Base-by-base conservation (phyloP, 2,888 invertebrate species). In the Aleiodes leptofemur region DNA sequence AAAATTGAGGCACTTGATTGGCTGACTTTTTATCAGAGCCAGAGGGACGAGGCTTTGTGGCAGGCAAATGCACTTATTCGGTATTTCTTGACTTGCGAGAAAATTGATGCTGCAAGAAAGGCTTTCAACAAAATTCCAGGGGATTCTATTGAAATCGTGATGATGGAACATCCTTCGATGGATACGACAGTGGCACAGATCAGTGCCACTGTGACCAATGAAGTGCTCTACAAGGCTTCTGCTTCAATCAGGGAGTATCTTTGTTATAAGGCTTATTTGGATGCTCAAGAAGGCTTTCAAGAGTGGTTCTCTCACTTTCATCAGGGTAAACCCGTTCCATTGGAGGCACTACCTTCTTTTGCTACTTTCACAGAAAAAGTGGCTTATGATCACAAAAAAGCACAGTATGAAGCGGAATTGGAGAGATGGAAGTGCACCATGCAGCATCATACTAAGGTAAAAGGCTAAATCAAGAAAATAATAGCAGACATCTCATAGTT, bases 21-120 rank as follows among this genome's bases (percentile, higher is more conserved):
- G 97, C 90, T 98, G 8, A 92, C 95, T 31, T 94, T 96, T 83
- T 94, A 96, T 84, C 92, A 93, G 13, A 91, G 93, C 66, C 97
- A 97, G 89, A 90, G 94, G 56, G 92, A 93, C 53, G 97, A 97
- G 90, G 94, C 96, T 9, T 87, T 98, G 29, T 94, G 94, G 92
- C 94, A 98, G 86, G 94, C 96, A n/a, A 98, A 98, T 91, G 94
- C 96, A 14, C 92, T 98, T 87, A 95, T 97, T 84, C 93, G 97
- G 77, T 93, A 93, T 74, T 98, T 97, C 88, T 91, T 98, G 77
- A 95, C 94, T 1, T 92, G 95, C 82, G 93, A 94, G 38, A 98
- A 97, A 88, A 90, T 96, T 69, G 95, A 95, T 85, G 96, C 96
- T 75, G 96, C 97, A 29, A 92, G 95, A 66, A 91, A 93, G 77